Conservation (phyloP, 64 coral and sea anemone species). For the Catalaphyllia jardinei region DNA sequence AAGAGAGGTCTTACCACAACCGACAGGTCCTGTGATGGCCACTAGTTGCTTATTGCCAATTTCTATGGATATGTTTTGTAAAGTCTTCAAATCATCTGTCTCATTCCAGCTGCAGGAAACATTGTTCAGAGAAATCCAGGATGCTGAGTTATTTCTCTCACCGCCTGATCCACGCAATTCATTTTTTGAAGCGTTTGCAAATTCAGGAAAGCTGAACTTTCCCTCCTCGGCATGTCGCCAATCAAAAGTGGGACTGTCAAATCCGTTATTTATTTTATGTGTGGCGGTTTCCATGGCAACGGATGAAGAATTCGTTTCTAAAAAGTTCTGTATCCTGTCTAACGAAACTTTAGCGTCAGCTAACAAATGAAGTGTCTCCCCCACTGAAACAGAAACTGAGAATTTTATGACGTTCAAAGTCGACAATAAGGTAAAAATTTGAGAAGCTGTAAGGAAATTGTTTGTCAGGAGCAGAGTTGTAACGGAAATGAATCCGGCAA, state of each 20-base stretch:
- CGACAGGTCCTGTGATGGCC: conserved; percentile 51
- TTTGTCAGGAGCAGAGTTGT: conserved; percentile 22
- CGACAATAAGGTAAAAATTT: conserved; percentile 19
- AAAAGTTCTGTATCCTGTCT: conserved; percentile 23
- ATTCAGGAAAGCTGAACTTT: background rate
- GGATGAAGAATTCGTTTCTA: background rate
- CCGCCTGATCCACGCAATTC: background rate
- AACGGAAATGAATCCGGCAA: conserved; percentile 11
- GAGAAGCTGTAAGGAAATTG: conserved; percentile 15
- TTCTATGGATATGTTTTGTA: conserved; percentile 27
- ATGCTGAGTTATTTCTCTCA: too few species aligned
- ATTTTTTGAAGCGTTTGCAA: background rate
- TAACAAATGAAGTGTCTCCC: conserved; percentile 20
- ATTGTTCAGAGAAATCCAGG: conserved; percentile 9
- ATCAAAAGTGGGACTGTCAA: background rate
- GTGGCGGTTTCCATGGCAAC: background rate
- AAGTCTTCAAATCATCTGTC: background rate
- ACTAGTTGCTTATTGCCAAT: conserved; percentile 30
- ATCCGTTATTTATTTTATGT: background rate
- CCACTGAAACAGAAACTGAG: conserved; percentile 19
- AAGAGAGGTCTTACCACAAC: conserved; percentile 61
- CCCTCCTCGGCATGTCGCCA: background rate
- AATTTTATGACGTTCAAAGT: conserved; percentile 16
- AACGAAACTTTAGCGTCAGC: conserved; percentile 39
- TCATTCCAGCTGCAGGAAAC: conserved; percentile 33